Percentiles rank a stretch among this genome's conserved stretches.
Conservation (phyloP, 2,113 vertebrate species). For the Nibea coibor region DNA sequence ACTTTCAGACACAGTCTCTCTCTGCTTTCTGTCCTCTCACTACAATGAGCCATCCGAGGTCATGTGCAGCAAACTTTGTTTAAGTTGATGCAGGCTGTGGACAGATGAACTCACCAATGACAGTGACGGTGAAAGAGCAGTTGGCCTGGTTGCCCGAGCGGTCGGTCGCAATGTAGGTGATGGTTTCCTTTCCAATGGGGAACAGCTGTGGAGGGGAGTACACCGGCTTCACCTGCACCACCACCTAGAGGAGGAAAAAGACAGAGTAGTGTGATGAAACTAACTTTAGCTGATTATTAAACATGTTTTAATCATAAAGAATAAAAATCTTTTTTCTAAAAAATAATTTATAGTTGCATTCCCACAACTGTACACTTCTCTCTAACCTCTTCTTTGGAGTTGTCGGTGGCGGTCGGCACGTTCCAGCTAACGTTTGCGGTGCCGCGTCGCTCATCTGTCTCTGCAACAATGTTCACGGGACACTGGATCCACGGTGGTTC, state of each 20-base stretch:
- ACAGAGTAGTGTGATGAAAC: not conserved
- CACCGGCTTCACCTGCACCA: slow-evolving; percentile 89
- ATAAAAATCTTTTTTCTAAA: not conserved
- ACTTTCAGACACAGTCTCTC: not conserved
- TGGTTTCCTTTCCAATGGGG: slow-evolving; percentile 89
- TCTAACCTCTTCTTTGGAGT: slow-evolving; percentile 91
- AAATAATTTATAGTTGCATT: not conserved
- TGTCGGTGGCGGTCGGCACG: slow-evolving; percentile 88
- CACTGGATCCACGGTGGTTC: slow-evolving; percentile 91
- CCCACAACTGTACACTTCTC: not conserved
- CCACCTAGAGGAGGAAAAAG: slow-evolving; percentile 83
- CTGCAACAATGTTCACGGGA: slow-evolving; percentile 87
- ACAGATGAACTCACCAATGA: slow-evolving; percentile 88
- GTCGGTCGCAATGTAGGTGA: slow-evolving; percentile 91
- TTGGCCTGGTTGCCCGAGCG: slow-evolving; percentile 90
- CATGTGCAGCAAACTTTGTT: slow-evolving; percentile 17
- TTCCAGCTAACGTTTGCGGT: slow-evolving; percentile 91
- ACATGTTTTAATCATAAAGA: not conserved
- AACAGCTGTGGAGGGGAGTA: slow-evolving; percentile 92
- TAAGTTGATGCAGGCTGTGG: not conserved
- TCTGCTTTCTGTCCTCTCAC: not conserved
- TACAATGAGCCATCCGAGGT: not conserved
- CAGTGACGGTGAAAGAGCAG: slow-evolving; percentile 92
- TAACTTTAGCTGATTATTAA: not conserved
- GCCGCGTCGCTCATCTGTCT: slow-evolving; percentile 88